Evolutionary conservation across 2,797 vertebrate species (phyloP), one percentile per base, ranked within the genome.

Genomic region (Neosalanx taihuensis): DNA sequence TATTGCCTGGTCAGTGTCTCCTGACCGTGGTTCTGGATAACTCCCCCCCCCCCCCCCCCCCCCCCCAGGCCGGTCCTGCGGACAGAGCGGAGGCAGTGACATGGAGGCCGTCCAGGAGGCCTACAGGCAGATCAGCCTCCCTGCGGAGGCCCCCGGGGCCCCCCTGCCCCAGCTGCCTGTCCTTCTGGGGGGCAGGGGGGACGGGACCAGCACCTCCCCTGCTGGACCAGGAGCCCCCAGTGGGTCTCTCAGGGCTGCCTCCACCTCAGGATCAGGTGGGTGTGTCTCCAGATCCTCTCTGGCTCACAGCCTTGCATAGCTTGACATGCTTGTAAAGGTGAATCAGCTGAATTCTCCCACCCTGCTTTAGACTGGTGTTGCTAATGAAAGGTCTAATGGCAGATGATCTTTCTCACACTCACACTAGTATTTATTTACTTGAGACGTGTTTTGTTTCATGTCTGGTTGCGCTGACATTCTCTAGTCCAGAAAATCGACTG

Each of bases 61-160:
- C 23, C 0, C 68, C 66, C 0, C 75, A 90, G 92, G 77, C 18
- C 85, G 78, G 69, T 90, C 89, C 4, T 89, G 79, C 37, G 90
- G 86, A 61, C 94, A 94, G 77, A 95, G 91, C 33, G 91, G 82
- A n/a, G 89, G 64, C 13, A 95, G 94, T 74, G 96, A 98, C 31
- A 82, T 93, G 3, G 96, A 97, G 84, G 95, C 93, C 0, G 83
- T 98, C 1, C 94, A 94, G 13, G 92, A 94, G 69, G 96, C 94
- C 0, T 98, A 97, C 76, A 88, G 71, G 75, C 91, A 91, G 62
- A 60, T 97, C 79, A 91, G 87, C 64, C 90, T 91, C 69, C 91
- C 90, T 74, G 80, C 89, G 67, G 90, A 85, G 69, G 91, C 87
- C 71, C 87, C 85, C 17, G 91, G 88, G 3, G 85, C 79, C 0